Evolutionary conservation across 2,113 vertebrate genomes (phyloP), one percentile per base, ranked within the genome.

Genomic region (Cervus canadensis): DNA sequence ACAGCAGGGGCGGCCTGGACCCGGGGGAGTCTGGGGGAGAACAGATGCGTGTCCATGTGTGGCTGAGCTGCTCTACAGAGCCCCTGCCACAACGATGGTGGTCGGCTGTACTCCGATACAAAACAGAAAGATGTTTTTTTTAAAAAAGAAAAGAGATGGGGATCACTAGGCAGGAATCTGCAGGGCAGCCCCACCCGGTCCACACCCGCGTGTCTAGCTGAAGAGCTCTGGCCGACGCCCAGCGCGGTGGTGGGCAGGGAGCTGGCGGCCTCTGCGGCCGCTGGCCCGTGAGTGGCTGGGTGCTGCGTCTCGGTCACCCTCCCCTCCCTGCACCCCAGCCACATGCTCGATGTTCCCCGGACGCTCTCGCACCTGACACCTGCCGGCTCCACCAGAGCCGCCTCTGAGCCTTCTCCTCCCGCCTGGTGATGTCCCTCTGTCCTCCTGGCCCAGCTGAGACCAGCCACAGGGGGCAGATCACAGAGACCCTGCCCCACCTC

Each of bases 101-200:
- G 40, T 26, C 12, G 21, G 36, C 71, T 26, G 12, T 7, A 26
- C 71, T 43, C 36, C 3, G 25, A 1, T 2, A 74, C 71, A 74
- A 36, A 25, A 43, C 43, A 76, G 43, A 76, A 43, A 43, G 36
- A 14, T 14, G 21, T 6, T 2, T 76, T 43, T 74, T 43, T 10
- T 7, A 14, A 26, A 76, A 76, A 43, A 14, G 23, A 76, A 23
- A 43, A 79, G 30, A 62, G 43, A 16, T 3, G 28, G 1, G 0
- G 5, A 3, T 6, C 17, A 0, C 19, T 0, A 2, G 6, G 43
- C 4, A 2, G n/a, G 43, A 21, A 7, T 14, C 5, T 26, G 59
- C 5, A 15, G 43, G 30, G 6, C 10, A 13, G 56, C 19, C 43
- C 15, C 23, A 7, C 26, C 48, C 13, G 17, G 1, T 23, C 59